phyloP scores from a whole-genome alignment of 2,113 vertebrate genomes.

The Tinamus guttatus region DNA sequence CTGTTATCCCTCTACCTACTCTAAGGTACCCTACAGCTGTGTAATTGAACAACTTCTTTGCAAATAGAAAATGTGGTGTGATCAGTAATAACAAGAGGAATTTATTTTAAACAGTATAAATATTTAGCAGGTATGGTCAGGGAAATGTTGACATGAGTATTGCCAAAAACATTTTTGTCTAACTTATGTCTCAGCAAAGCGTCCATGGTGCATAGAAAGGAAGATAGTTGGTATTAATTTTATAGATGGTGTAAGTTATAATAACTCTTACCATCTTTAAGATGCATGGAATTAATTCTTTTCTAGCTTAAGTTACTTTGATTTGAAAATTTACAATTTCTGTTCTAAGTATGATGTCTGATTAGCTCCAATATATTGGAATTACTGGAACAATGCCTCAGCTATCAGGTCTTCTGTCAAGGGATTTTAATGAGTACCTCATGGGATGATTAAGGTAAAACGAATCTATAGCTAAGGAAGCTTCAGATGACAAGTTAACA shows the following conservation, averaged over 20 bases:
- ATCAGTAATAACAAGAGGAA: background rate
- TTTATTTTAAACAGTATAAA: background rate
- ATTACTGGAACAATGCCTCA: constrained; percentile 22
- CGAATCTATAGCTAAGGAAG: constrained; percentile 1
- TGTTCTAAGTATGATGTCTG: constrained; percentile 9
- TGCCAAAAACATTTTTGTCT: background rate
- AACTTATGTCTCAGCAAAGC: background rate
- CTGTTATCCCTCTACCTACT: background rate
- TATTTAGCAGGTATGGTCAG: background rate
- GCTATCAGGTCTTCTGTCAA: constrained; percentile 13
- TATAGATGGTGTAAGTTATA: background rate
- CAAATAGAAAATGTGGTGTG: background rate
- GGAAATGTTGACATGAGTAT: background rate
- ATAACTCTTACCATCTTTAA: background rate
- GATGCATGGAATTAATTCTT: background rate
- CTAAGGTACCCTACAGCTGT: background rate
- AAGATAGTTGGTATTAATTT: background rate
- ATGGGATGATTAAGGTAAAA: constrained; percentile 34
- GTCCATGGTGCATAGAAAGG: background rate
- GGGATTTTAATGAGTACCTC: constrained; percentile 30
- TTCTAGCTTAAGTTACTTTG: background rate
- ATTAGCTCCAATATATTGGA: constrained; percentile 51
- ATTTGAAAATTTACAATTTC: background rate
- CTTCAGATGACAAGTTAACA: constrained; percentile 8
- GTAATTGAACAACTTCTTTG: background rate